phyloP scores from a whole-genome alignment of 35 echinoderm and acorn worm genomes.

The Patiria miniata region DNA sequence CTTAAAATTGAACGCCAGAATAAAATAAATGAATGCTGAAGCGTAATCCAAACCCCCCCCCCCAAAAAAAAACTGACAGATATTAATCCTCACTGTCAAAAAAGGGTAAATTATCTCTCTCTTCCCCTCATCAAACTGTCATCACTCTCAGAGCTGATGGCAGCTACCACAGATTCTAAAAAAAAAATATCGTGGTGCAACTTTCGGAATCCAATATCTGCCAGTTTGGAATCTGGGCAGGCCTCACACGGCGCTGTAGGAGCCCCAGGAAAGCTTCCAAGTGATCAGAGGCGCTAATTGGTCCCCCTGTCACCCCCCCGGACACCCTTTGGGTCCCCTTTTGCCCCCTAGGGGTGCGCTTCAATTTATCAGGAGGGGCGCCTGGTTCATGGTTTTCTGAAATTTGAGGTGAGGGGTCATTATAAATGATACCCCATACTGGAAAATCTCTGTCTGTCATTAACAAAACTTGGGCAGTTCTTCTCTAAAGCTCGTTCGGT shows the following conservation, averaged over 20 bases:
- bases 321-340: not conserved
- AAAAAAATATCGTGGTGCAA: not conserved
- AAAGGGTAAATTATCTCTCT: too few relatives aligned
- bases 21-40: too few relatives aligned
- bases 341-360: not conserved
- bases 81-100: too few relatives aligned
- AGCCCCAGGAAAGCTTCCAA: not conserved
- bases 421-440: too few relatives aligned
- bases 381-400: too few relatives aligned
- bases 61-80: too few relatives aligned
- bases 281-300: constrained; percentile 7
- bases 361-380: not conserved
- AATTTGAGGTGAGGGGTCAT: too few relatives aligned
- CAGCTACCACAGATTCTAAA: constrained; percentile 15
- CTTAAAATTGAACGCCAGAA: too few relatives aligned
- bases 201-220: not conserved
- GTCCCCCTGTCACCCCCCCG: not conserved
- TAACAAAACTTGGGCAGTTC: too few relatives aligned
- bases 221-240: not conserved
- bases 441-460: too few relatives aligned
- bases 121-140: not conserved
- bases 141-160: not conserved
- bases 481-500: too few relatives aligned
- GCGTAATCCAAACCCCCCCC: too few relatives aligned
- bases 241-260: not conserved